A percentile compares a stretch with the other conserved stretches of the same genome.
phyloP scores from a whole-genome alignment of 2,797 vertebrate species.

The Dryobates pubescens region DNA sequence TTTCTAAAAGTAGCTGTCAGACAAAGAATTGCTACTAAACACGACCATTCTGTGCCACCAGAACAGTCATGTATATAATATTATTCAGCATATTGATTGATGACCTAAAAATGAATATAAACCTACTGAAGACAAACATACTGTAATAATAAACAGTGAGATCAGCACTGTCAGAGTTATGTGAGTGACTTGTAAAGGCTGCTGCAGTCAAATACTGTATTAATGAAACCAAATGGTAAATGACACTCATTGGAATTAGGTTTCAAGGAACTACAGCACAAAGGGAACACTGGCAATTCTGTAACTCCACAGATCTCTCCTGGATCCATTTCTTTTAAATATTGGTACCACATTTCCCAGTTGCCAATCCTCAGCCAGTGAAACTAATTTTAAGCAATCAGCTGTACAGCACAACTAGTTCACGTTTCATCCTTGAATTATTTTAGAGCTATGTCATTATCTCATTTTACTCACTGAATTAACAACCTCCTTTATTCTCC shows the following conservation, averaged over 20 bases:
- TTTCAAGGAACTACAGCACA: not conserved
- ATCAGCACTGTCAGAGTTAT: not conserved
- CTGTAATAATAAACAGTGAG: not conserved
- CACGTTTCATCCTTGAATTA: not conserved
- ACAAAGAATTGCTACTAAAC: not conserved
- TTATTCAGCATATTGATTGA: not conserved
- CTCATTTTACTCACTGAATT: not conserved
- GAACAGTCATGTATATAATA: not conserved
- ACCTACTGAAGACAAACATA: not conserved
- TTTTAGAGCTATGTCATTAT: not conserved
- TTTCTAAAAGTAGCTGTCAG: slow-evolving; percentile 5
- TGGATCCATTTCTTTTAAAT: not conserved
- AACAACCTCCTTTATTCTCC: not conserved
- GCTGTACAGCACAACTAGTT: not conserved
- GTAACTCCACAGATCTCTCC: not conserved
- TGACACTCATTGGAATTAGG: not conserved
- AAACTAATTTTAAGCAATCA: not conserved
- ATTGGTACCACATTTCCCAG: not conserved
- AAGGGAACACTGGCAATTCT: not conserved
- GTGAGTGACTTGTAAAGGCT: not conserved
- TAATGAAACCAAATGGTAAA: not conserved
- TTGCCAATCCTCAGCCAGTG: not conserved
- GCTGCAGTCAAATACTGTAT: not conserved
- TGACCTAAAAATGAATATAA: slow-evolving; percentile 22
- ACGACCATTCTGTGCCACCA: not conserved